phyloP scores from a whole-genome alignment of 2,888 invertebrate species.

The Pelosia muscerda region DNA sequence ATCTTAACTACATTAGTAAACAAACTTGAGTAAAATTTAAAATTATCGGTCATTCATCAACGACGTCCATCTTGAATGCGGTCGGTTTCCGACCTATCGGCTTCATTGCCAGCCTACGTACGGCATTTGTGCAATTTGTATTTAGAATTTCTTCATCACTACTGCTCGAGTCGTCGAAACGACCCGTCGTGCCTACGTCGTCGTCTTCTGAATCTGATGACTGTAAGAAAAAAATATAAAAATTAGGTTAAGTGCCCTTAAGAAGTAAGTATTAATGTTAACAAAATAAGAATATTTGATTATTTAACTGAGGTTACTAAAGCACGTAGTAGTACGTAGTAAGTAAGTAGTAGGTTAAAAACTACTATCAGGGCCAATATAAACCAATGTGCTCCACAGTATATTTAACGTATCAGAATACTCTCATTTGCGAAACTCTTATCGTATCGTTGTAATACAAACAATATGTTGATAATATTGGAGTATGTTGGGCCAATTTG shows the following conservation, averaged over 20 bases:
- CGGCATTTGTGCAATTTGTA: conserved; percentile 66
- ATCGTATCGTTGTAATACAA: background rate
- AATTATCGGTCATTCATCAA: conserved; percentile 71
- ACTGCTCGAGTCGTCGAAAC: conserved; percentile 76
- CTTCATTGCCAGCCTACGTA: conserved; percentile 78
- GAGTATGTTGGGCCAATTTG: background rate
- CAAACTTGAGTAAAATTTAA: conserved; percentile 30
- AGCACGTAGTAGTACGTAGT: background rate
- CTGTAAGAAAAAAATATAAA: conserved; percentile 56
- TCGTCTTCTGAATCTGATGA: conserved; percentile 78
- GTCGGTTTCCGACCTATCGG: conserved; percentile 73
- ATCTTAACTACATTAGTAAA: conserved; percentile 32
- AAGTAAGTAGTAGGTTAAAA: too few species aligned
- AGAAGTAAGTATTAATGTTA: background rate
- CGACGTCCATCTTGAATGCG: conserved; percentile 78
- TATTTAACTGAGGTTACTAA: background rate
- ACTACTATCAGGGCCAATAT: too few species aligned
- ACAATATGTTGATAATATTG: background rate
- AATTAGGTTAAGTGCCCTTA: background rate
- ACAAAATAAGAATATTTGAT: background rate
- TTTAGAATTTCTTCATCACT: conserved; percentile 80
- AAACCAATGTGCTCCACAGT: background rate
- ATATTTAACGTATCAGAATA: background rate
- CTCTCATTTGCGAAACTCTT: background rate
- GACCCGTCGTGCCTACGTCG: conserved; percentile 69